Evolutionary conservation across 2,797 vertebrate genomes (phyloP).

Genomic region (Pseudochirops cupreus): DNA sequence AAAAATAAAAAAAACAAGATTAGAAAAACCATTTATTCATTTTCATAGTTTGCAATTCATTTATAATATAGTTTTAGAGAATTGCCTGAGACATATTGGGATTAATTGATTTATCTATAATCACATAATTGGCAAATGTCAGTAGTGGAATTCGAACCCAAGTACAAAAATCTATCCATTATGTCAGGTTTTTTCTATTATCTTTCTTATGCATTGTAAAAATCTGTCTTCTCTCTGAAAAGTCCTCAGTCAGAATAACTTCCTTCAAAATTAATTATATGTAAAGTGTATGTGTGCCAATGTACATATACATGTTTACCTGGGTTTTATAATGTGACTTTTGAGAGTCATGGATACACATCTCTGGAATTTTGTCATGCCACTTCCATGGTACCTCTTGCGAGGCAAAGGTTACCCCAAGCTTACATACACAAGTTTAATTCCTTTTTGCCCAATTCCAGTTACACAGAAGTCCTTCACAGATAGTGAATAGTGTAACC

Average conservation of each 20-base stretch:
- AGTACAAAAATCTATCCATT: background rate
- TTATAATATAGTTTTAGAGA: too few species aligned
- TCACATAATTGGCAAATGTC: background rate
- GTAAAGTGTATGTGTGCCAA: background rate
- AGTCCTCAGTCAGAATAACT: background rate
- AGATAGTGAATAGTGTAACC: background rate
- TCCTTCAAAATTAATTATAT: background rate
- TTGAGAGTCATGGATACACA: background rate
- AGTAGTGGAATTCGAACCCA: background rate
- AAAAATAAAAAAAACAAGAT: too few species aligned
- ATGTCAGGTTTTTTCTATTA: background rate
- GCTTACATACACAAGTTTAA: background rate
- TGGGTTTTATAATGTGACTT: background rate
- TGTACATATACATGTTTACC: background rate
- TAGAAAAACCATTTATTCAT: too few species aligned
- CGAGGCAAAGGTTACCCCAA: background rate
- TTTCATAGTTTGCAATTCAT: too few species aligned
- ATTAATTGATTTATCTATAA: background rate
- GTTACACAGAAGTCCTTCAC: background rate
- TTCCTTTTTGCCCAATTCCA: background rate
- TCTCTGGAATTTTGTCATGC: background rate
- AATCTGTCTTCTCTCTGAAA: background rate
- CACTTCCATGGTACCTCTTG: background rate
- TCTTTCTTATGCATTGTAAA: background rate
- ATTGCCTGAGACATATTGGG: background rate